Evolutionary conservation across 2,888 invertebrate genomes (phyloP).

Genomic region (Eupithecia centaureata): DNA sequence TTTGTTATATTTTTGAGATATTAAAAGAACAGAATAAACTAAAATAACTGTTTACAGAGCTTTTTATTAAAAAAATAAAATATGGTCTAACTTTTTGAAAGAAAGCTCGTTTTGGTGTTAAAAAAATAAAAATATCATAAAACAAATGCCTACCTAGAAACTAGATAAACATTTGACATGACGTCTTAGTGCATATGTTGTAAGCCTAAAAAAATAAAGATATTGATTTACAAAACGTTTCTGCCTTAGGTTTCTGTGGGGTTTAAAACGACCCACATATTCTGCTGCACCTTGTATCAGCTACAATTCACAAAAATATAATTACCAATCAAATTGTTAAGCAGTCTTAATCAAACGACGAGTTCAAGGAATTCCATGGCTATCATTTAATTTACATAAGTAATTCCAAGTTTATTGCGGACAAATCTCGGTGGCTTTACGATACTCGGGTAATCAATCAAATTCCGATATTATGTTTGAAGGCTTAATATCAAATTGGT

Average conservation of each 20-base stretch:
- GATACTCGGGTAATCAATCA: conserved; percentile 9
- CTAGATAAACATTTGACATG: too few species aligned
- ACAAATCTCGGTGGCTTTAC: background rate
- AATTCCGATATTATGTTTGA: conserved; percentile 8
- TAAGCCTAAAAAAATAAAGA: too few species aligned
- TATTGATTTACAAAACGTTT: too few species aligned
- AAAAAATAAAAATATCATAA: too few species aligned
- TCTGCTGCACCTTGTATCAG: background rate
- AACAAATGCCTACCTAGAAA: too few species aligned
- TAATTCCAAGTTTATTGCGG: background rate
- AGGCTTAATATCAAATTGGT: conserved; percentile 6
- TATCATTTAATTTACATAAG: conserved; percentile 3
- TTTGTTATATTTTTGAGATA: background rate
- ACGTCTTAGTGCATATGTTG: too few species aligned
- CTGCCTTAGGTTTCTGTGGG: too few species aligned
- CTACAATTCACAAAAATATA: background rate
- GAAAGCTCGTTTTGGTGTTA: background rate
- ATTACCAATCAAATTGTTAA: background rate
- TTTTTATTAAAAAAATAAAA: background rate
- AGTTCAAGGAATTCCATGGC: conserved; percentile 6
- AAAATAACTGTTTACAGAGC: too few species aligned
- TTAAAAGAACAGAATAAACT: background rate
- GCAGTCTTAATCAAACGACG: background rate
- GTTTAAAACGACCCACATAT: background rate
- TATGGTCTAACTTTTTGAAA: background rate